Conservation (phyloP, 1,140 invertebrate species). For the Trichonephila clavipes region DNA sequence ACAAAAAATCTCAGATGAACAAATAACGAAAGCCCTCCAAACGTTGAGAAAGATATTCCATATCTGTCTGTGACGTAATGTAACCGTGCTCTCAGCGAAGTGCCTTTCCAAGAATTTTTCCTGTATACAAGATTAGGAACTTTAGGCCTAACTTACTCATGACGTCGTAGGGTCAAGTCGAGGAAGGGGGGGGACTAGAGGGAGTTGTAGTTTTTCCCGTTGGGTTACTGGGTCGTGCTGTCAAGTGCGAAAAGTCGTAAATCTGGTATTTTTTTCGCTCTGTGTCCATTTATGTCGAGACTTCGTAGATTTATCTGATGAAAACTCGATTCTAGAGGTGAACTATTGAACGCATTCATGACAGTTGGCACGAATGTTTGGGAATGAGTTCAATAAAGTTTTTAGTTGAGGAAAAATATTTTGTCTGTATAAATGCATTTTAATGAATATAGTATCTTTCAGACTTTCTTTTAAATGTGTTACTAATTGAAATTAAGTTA, state of each 20-base stretch:
- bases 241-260: constrained; percentile 31
- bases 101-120: constrained; percentile 40
- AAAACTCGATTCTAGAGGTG: neutral
- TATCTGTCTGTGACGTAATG: constrained; percentile 53
- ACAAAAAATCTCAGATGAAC: constrained; percentile 3
- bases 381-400: neutral
- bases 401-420: neutral
- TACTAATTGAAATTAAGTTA: no score
- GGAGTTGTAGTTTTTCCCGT: neutral
- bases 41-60: constrained; percentile 16
- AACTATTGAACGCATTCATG: neutral
- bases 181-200: neutral
- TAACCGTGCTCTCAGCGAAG: neutral
- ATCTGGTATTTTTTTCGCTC: constrained; percentile 6
- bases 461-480: no score
- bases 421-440: no score
- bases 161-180: constrained; percentile 40
- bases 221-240: constrained; percentile 57
- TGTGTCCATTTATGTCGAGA: neutral
- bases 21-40: neutral
- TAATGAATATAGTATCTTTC: no score
- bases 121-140: neutral
- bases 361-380: neutral
- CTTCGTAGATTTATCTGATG: neutral
- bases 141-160: neutral